Base-by-base conservation (phyloP, 2,113 vertebrate genomes). In the Phalacrocorax carbo region DNA sequence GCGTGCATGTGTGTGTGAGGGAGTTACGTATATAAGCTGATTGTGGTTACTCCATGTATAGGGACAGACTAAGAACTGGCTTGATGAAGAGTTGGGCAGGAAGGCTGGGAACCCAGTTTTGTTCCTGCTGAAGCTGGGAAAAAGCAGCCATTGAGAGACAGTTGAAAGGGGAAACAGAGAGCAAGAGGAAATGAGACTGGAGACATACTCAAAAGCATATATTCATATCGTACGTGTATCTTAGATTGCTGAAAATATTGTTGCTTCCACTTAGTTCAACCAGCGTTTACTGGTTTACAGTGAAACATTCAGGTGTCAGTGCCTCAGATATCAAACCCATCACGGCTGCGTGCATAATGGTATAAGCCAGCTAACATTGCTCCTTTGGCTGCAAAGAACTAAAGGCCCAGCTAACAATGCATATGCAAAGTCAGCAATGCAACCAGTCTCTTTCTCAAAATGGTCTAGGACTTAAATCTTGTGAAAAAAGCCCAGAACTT, bases 1-100 rank as follows among this genome's bases (percentile, higher is more conserved):
- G 3, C 29, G 10, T 40, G 32, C 0, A 0, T 16, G 7, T 22
- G 4, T 2, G 0, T 26, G 1, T 10, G 23, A 82, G 26, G 60
- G 13, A 22, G 16, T 9, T 61, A 26, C 10, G 14, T 10, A 10
- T 42, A 42, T 8, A 29, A 89, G 13, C n/a, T 72, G 46, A 10
- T 22, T 19, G 34, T 49, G 34, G 57, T 13, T 48, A 22, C 18
- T 29, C 5, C 5, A 0, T 3, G 10, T 21, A 17, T 2, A 48
- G 51, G 60, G 42, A 11, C 46, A 49, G 48, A 32, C 3, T 20
- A 30, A 76, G 76, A 64, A 34, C 57, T 21, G 17, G 2, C 52
- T 36, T 57, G 3, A 62, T 88, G 40, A 62, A 55, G 62, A 60
- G 25, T 34, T 21, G 13, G 27, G 22, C 23, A 36, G 27, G 10